Base-by-base conservation (phyloP, 2,888 invertebrate genomes). In the Drosophila diplacantha region DNA sequence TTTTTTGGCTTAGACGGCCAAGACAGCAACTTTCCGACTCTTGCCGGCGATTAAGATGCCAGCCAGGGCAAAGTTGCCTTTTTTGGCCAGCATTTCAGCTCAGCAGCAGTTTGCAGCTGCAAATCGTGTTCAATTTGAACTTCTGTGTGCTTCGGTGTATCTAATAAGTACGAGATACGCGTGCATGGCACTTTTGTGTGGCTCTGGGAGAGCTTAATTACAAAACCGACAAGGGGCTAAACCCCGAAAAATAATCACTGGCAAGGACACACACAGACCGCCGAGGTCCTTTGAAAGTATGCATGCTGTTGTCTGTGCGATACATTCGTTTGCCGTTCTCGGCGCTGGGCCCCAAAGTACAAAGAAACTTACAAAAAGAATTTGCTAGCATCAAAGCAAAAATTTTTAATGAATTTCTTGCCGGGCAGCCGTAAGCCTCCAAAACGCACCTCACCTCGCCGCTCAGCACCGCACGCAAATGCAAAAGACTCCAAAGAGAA, bases 361-460 rank as follows among this genome's bases (percentile, higher is more conserved):
- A 77, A 60, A 81, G 69, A 75, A 77, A 73, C 69, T 77, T 70
- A 68, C 60, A 73, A 69, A 78, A 75, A 80, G 84, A 78, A 83
- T 83, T 84, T 57, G 65, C 73, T 62, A 80, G 75, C 74, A 84
- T 81, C 83, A 81, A 85, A 85, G 76, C 77, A 84, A 81, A 74
- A 80, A 81, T 85, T 68, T 81, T 72, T 74, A 76, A 79, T 75
- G 75, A 81, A 84, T 79, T 81, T 75, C 75, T 77, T 78, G 80
- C 68, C 71, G 72, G 66, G 71, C 73, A 51, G 69, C 61, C 66
- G 69, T 69, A 64, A 81, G 79, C 79, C 71, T 74, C 55, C 68
- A 70, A 65, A 82, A 78, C 77, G 76, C 78, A 81, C 73, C 71
- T 57, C 64, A 67, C 73, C 65, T 16, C 44, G 7, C 44, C 31